Evolutionary conservation across 2,888 invertebrate genomes (phyloP).

Genomic region (Platycnemis pennipes): DNA sequence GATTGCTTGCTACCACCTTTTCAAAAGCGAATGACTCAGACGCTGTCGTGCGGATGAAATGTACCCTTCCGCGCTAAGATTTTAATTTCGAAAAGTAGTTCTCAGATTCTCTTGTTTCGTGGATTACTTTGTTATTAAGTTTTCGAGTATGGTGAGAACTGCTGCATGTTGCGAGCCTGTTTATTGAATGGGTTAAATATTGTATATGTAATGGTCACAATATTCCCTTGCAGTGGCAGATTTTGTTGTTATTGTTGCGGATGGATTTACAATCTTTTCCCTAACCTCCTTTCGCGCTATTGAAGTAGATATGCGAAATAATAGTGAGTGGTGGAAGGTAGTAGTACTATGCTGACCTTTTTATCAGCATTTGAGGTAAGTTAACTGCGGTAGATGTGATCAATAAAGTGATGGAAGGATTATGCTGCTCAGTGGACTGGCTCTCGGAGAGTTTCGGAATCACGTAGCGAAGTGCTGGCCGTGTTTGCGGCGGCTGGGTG

Average conservation of each 20-base stretch:
- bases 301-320: conserved; percentile 87
- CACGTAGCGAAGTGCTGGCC: conserved; percentile 77
- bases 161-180: conserved; percentile 71
- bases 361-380: conserved; percentile 72
- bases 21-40: conserved; percentile 68
- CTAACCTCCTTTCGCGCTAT: conserved; percentile 89
- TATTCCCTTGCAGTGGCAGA: conserved; percentile 69
- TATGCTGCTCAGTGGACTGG: conserved; percentile 73
- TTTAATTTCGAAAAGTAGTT: conserved; percentile 73
- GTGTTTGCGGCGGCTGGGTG: conserved; percentile 83
- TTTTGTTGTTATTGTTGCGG: conserved; percentile 79
- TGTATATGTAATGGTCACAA: conserved; percentile 69
- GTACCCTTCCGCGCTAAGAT: conserved; percentile 72
- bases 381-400: conserved; percentile 71
- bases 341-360: conserved; percentile 77
- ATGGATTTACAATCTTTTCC: conserved; percentile 85
- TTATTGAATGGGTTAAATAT: conserved; percentile 70
- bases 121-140: conserved; percentile 72
- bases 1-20: conserved; percentile 53
- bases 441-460: conserved; percentile 75
- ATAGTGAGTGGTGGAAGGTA: conserved; percentile 82
- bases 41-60: conserved; percentile 70
- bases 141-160: conserved; percentile 70
- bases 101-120: conserved; percentile 71
- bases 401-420: conserved; percentile 75